Evolutionary conservation across 2,797 vertebrate species (phyloP).

Genomic region (Pantherophis vulpinus): DNA sequence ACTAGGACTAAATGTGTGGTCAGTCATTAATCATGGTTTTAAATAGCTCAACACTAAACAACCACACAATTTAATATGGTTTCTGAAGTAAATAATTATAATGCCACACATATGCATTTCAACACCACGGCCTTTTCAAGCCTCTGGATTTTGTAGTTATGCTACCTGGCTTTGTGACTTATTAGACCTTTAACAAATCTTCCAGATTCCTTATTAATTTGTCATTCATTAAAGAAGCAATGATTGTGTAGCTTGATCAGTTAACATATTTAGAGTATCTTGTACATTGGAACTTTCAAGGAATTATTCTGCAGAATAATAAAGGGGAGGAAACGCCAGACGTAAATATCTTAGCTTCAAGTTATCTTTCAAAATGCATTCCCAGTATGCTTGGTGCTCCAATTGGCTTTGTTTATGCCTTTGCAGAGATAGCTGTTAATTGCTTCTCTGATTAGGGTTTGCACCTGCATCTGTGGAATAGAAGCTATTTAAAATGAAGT

Average conservation of each 20-base stretch:
- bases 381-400: constrained; percentile 46
- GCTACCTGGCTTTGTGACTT: background rate
- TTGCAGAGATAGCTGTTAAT: constrained; percentile 83
- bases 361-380: constrained; percentile 55
- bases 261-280: constrained; percentile 5
- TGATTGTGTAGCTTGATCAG: background rate
- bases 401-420: constrained; percentile 59
- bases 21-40: background rate
- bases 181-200: background rate
- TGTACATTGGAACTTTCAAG: constrained; percentile 28
- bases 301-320: constrained; percentile 30
- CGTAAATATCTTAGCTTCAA: constrained; percentile 36
- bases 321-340: constrained; percentile 48
- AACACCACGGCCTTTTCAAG: background rate
- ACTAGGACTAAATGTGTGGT: background rate
- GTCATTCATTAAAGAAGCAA: background rate
- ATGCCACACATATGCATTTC: background rate
- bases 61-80: background rate
- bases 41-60: background rate
- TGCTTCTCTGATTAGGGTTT: constrained; percentile 73
- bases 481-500: constrained; percentile 74
- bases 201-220: background rate
- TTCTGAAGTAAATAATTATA: background rate
- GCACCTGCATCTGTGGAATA: constrained; percentile 65
- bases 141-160: background rate